Base-by-base conservation (phyloP, 2,797 vertebrate genomes). In the Ctenosaura bakeri region DNA sequence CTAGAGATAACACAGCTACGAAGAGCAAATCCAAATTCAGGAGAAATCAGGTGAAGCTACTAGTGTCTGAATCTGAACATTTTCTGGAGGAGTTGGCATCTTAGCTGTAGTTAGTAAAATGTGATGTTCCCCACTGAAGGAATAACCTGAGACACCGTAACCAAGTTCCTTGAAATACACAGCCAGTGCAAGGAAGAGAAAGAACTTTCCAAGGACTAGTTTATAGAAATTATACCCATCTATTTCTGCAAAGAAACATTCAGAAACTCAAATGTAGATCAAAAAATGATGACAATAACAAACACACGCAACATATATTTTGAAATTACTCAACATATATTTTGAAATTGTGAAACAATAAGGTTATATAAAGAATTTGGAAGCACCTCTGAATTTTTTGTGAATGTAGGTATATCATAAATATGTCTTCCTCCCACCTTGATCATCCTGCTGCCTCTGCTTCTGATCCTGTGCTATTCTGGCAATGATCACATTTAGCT, bases 381-480 rank as follows among this genome's bases (percentile, higher is more conserved):
- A 81, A 88, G 29, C 74, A 64, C 64, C 38, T 78, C 64, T 88
- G 77, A 81, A 88, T 81, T 26, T 71, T 81, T 12, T 38, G 74
- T 64, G 74, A 80, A 46, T 46, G 42, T 46, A 46, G 42, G 42
- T 46, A 46, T 46, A 35, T 71, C 59, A 50, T 81, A 38, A 87
- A 87, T 38, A 77, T 71, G 24, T 46, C 62, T 35, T 4, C 12
- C 22, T 16, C 2, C 9, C 81, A 52, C 29, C 52, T 16, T 22
- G 32, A 16, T 26, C 29, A 66, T 10, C 16, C 59, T 79, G 46
- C 86, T 88, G 59, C 13, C 29, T 88, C 59, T 20, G 35, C 73
- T 29, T 86, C 59, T 79, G 86, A 16, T 80, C 86, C 81, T 52
- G 4, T 35, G n/a, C 54, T 69, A 80, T 13, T 88, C 77, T 52